phyloP scores from a whole-genome alignment of 2,888 invertebrate species.

The Drosophila mettleri region DNA sequence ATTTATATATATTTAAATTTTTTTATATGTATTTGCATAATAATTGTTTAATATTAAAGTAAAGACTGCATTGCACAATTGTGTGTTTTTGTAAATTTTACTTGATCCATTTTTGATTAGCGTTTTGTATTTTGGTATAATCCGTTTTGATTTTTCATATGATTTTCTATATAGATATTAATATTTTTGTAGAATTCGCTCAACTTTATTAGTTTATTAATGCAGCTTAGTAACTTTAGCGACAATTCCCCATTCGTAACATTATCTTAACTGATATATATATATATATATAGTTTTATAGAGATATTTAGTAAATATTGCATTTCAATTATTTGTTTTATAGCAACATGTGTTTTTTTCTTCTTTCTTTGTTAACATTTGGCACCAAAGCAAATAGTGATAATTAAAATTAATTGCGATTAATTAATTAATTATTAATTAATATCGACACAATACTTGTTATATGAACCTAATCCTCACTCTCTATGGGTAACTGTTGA shows the following conservation, averaged over 20 bases:
- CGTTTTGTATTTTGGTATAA: conserved; percentile 60
- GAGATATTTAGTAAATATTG: conserved; percentile 18
- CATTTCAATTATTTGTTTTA: conserved; percentile 30
- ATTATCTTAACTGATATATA: conserved; percentile 22
- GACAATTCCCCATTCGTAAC: conserved; percentile 58
- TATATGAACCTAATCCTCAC: conserved; percentile 38
- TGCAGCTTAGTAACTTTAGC: conserved; percentile 70
- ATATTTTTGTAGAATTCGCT: conserved; percentile 25
- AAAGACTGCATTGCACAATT: conserved; percentile 81
- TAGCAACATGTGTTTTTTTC: too few relatives aligned
- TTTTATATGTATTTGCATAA: conserved; percentile 25
- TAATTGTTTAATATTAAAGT: conserved; percentile 64
- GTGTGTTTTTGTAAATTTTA: conserved; percentile 26
- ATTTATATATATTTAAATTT: conserved; percentile 22
- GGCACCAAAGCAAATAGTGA: conserved; percentile 68
- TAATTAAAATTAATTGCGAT: conserved; percentile 21
- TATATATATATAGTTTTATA: background rate
- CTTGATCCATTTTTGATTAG: conserved; percentile 61
- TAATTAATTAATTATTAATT: conserved; percentile 24
- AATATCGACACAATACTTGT: conserved; percentile 51
- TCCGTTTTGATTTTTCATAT: conserved; percentile 61
- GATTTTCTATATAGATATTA: conserved; percentile 4
- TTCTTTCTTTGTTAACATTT: conserved; percentile 70
- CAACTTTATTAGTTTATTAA: conserved; percentile 36
- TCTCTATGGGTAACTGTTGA: conserved; percentile 45